These are phyloP conservation scores for Corythornis cristatus DNA, from an alignment of 2,113 vertebrate species.

Conservation along the genomic window DNA sequence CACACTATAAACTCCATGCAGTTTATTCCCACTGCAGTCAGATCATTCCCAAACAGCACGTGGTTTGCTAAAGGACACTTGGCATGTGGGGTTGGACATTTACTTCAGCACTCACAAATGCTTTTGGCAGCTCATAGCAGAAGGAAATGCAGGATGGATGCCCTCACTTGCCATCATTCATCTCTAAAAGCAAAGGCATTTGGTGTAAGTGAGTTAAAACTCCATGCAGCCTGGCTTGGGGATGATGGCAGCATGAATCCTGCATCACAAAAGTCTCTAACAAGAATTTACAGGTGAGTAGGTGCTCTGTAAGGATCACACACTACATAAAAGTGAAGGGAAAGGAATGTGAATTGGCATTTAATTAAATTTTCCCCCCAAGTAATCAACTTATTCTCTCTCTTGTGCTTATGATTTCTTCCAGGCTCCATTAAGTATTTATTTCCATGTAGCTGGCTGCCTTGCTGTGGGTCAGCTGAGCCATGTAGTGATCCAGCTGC, in stretches of 20 bases:
- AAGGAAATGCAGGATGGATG: not conserved
- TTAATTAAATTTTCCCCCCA: not conserved
- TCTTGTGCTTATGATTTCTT: not conserved
- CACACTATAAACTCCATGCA: not conserved
- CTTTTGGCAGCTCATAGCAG: not conserved
- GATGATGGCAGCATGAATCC: no score
- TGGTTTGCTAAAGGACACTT: not conserved
- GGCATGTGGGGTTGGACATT: fast-evolving
- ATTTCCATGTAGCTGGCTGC: not conserved
- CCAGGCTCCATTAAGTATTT: not conserved
- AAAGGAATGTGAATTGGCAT: not conserved
- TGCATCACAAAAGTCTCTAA: not conserved
- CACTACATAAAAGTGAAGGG: not conserved
- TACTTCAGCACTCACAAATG: not conserved
- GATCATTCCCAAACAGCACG: not conserved
- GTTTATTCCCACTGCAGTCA: not conserved
- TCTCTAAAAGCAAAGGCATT: not conserved
- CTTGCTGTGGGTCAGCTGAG: not conserved
- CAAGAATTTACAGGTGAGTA: not conserved
- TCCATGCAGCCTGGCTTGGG: not conserved
- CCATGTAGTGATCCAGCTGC: not conserved
- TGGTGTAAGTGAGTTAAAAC: not conserved
- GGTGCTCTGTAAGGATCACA: not conserved
- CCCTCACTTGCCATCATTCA: not conserved
- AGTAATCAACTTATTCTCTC: not conserved